A percentile compares a stretch with the other conserved stretches of the same genome.
Evolutionary conservation across 1,140 invertebrate genomes (phyloP).

Genomic region (Mizuhopecten yessoensis): DNA sequence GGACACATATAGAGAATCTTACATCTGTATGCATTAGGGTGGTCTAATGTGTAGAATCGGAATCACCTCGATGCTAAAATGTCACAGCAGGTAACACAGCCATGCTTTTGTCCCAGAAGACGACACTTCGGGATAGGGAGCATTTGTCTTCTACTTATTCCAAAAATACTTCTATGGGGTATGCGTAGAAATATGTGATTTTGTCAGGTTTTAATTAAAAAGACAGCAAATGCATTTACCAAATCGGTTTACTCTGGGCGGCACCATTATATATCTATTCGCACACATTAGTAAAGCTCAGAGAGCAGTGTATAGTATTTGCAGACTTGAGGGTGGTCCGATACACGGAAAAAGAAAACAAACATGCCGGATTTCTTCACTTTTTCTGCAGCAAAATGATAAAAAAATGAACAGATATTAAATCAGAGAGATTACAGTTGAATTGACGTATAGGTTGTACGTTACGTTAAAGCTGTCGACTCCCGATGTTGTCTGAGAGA

Average conservation of each 20-base stretch:
- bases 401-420: slow-evolving; percentile 22
- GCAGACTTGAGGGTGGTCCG: not conserved
- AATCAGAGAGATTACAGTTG: not conserved
- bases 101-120: not conserved
- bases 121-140: not conserved
- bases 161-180: not conserved
- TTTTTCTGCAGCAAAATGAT: not conserved
- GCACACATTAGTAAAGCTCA: not conserved
- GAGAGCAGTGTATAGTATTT: not conserved
- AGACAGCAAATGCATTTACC: not conserved
- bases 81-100: not conserved
- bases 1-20: not conserved
- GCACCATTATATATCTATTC: not conserved
- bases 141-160: not conserved
- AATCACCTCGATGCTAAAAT: not conserved
- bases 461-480: not conserved
- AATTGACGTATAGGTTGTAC: not conserved
- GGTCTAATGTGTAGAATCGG: not conserved
- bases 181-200: not conserved
- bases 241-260: not conserved
- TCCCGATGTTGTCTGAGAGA: not conserved
- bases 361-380: not conserved
- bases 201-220: not conserved
- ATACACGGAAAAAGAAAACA: not conserved
- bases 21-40: not conserved